phyloP scores from a whole-genome alignment of 2,888 invertebrate genomes.

The Spatulosminthurus flaviceps region DNA sequence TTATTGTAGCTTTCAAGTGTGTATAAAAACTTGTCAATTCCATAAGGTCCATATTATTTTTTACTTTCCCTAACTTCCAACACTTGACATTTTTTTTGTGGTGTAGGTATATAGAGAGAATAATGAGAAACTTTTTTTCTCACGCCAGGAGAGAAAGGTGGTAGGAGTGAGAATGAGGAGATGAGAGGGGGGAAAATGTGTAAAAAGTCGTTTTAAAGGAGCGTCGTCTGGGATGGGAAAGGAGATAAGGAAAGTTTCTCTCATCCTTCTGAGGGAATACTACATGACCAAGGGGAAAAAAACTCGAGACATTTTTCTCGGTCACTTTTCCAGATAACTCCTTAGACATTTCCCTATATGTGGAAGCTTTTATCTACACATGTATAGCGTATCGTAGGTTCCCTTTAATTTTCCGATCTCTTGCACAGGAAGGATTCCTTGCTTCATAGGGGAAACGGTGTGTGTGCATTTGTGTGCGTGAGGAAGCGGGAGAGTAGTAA shows the following conservation, averaged over 20 bases:
- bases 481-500: background rate
- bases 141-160: background rate
- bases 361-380: background rate
- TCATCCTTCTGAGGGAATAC: background rate
- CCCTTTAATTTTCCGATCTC: too few relatives aligned
- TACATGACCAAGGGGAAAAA: background rate
- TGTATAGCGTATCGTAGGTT: too few relatives aligned
- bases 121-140: background rate
- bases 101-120: too few relatives aligned
- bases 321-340: background rate
- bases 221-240: background rate
- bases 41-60: too few relatives aligned
- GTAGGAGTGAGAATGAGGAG: too few relatives aligned
- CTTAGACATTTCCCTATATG: background rate
- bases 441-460: too few relatives aligned
- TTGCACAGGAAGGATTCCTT: too few relatives aligned
- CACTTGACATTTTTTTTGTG: background rate
- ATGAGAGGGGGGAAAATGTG: background rate
- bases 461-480: too few relatives aligned
- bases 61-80: too few relatives aligned
- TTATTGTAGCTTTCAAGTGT: too few relatives aligned
- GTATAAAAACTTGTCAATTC: too few relatives aligned
- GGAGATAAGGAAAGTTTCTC: slow-evolving; percentile 1
- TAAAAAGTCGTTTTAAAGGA: background rate
- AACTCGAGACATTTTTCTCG: background rate